Evolutionary conservation across 2,113 vertebrate species (phyloP).

Genomic region (Indri indri): DNA sequence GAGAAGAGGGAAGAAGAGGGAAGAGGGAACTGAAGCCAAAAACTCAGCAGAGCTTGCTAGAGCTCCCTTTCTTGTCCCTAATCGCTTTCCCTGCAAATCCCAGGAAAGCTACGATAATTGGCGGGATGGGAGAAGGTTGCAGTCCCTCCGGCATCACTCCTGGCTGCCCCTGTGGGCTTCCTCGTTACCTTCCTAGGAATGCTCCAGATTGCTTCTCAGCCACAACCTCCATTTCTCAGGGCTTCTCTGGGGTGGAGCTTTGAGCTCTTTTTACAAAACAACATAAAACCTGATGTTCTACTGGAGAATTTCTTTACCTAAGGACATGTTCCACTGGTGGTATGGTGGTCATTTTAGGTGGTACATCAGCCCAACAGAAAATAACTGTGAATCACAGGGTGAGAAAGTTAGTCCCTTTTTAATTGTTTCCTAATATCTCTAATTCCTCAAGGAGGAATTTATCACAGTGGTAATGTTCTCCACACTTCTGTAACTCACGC

Average conservation of each 20-base stretch:
- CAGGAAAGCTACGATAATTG: not conserved
- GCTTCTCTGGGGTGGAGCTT: not conserved
- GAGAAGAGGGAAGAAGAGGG: not conserved
- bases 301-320: not conserved
- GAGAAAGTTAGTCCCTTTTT: not conserved
- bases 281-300: not conserved
- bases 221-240: not conserved
- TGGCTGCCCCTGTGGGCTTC: not conserved
- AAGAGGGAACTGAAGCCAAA: not conserved
- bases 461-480: not conserved
- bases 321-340: not conserved
- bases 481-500: not conserved
- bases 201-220: not conserved
- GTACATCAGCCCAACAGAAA: not conserved
- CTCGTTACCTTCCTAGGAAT: not conserved
- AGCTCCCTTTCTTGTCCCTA: not conserved
- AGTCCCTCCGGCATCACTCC: not conserved
- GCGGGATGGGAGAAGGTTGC: not conserved
- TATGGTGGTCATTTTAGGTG: not conserved
- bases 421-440: constrained; percentile 3
- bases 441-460: not conserved
- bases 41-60: not conserved
- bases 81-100: not conserved
- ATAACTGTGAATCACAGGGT: not conserved
- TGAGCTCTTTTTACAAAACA: not conserved